Evolutionary conservation across 1,140 invertebrate species (phyloP).

Genomic region (Leptonema lineaticorne): DNA sequence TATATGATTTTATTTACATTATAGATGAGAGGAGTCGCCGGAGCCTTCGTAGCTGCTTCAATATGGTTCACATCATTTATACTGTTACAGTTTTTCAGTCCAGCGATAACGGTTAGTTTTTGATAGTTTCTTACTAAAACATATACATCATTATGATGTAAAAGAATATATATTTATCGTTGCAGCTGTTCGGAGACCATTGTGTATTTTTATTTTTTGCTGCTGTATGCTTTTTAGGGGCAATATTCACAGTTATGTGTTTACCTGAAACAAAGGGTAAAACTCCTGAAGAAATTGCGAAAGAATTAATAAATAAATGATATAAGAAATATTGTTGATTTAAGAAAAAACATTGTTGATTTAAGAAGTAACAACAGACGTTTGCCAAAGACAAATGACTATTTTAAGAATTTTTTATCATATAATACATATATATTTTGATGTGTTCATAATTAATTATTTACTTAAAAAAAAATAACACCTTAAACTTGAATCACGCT

Average conservation of each 20-base stretch:
- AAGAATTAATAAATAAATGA: neutral
- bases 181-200: slow-evolving; percentile 5
- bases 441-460: no score
- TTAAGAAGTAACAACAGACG: no score
- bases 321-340: no score
- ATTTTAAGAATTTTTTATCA: no score
- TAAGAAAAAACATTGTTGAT: no score
- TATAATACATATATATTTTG: no score
- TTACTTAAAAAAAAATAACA: no score
- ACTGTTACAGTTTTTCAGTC: slow-evolving; percentile 14
- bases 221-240: slow-evolving; percentile 2
- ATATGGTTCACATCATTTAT: slow-evolving; percentile 17
- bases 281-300: slow-evolving; percentile 7
- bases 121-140: no score
- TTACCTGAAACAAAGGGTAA: slow-evolving; percentile 8
- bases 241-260: neutral
- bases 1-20: no score
- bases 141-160: neutral
- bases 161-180: neutral
- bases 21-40: slow-evolving; percentile 22
- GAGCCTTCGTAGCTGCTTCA: neutral
- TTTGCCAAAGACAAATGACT: no score
- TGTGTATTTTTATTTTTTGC: slow-evolving; percentile 15
- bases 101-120: no score
- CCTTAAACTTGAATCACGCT: no score